Conservation (phyloP, 1,140 invertebrate genomes). For the Sycophila sp. region DNA sequence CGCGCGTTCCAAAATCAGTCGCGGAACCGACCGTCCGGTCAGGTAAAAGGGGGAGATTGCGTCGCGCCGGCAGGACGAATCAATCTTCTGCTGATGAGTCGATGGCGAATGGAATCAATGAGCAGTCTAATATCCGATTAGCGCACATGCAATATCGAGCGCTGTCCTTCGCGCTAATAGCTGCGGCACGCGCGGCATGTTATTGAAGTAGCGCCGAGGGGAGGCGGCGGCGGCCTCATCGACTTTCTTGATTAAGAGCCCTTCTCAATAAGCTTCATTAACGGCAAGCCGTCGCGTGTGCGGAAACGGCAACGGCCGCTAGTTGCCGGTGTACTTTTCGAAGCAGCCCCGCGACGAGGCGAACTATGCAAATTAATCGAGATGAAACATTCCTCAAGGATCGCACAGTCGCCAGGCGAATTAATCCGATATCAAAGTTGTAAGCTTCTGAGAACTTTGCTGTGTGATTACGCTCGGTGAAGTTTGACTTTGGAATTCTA, state of each 20-base stretch:
- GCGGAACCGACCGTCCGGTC: too few relatives aligned
- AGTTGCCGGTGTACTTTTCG: background rate
- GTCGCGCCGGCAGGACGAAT: background rate
- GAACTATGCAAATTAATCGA: too few relatives aligned
- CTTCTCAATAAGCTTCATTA: constrained; percentile 27
- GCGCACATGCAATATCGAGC: constrained; percentile 33
- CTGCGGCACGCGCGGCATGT: constrained; percentile 37
- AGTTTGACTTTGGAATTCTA: too few relatives aligned
- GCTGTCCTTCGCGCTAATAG: constrained; percentile 2
- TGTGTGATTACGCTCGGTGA: too few relatives aligned
- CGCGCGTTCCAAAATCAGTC: too few relatives aligned
- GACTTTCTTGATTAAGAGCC: constrained; percentile 21
- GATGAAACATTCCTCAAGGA: too few relatives aligned
- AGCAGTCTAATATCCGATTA: constrained; percentile 49
- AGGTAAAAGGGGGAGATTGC: constrained; percentile 21
- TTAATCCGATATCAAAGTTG: too few relatives aligned
- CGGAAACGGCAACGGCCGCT: background rate
- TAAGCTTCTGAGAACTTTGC: too few relatives aligned
- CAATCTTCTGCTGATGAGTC: constrained; percentile 28
- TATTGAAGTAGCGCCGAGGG: constrained; percentile 36
- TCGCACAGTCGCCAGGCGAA: too few relatives aligned
- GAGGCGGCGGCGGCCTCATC: background rate
- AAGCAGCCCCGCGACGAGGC: too few relatives aligned
- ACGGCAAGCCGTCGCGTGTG: background rate
- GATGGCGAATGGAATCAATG: constrained; percentile 25